Evolutionary conservation across 2,113 vertebrate genomes (phyloP), one percentile per base, ranked within the genome.

Genomic region (Notothenia rossii): DNA sequence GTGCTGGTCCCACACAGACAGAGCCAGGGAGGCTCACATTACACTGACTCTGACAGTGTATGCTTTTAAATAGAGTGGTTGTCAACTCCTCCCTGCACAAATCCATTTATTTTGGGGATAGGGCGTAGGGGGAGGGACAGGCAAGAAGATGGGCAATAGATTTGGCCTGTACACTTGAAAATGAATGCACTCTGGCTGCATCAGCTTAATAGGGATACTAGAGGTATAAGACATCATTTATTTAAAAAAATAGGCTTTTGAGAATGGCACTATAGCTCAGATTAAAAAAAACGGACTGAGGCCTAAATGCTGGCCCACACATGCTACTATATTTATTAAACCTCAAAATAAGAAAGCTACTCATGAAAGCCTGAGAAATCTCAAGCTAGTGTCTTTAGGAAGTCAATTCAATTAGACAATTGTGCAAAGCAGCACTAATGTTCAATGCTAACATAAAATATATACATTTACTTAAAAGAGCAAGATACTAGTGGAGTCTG

Each of bases 41-140:
- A 94, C 95, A 94, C 94, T 95, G 95, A 96, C 94, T 93, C 85
- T 78, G 78, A 85, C 88, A 87, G 77, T 91, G 92, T 88, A 79
- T 59, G 78, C 88, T 93, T 95, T 95, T 92, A 96, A 96, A 96
- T 96, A 96, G 94, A 90, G 80, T 50, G 20, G 71, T 79, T 89
- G 90, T 92, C 91, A 88, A 89, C 92, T 92, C 92, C 92, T 87
- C 92, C 89, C 83, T 70, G 66, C 77, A 77, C 75, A 88, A 87
- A 91, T 89, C 81, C 40, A 68, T 92, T 94, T 95, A 95, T 95
- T 95, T 93, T 93, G 74, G 85, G 88, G 68, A 50, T 54, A 73
- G 51, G 3, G 66, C 70, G 72, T 77, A 62, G 83, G 75, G 69
- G 84, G 79, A 76, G 74, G 85, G 63, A 73, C 49, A 61, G 62